Conservation (phyloP, 1,140 invertebrate species). For the Leguminivora glycinivorella region DNA sequence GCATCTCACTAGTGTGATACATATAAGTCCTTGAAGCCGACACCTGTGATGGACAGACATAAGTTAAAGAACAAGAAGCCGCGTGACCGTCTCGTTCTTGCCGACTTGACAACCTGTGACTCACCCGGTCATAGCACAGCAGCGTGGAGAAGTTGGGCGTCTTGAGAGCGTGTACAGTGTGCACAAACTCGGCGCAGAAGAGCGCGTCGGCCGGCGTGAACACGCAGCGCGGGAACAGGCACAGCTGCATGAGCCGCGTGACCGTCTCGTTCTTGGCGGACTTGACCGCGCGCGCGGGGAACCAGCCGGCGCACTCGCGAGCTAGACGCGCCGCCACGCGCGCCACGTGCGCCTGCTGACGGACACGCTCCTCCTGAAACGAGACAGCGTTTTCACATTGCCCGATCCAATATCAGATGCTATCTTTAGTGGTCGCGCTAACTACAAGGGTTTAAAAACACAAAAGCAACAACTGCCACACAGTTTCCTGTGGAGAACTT, state of each 20-base stretch:
- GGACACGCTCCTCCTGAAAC: conserved; percentile 90
- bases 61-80: no score
- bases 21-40: no score
- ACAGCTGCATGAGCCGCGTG: conserved; percentile 97
- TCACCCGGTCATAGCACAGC: conserved; percentile 97
- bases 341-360: conserved; percentile 96
- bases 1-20: no score
- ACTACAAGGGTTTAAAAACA: no score
- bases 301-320: conserved; percentile 96
- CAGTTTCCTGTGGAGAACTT: no score
- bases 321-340: conserved; percentile 84
- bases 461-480: no score
- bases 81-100: no score
- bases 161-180: conserved; percentile 95
- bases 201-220: conserved; percentile 96
- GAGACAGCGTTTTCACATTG: no score
- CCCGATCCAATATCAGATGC: no score
- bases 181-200: conserved; percentile 98
- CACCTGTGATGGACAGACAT: no score
- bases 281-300: conserved; percentile 90
- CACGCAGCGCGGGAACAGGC: conserved; percentile 96
- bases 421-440: no score
- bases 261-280: conserved; percentile 97
- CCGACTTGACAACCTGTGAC: no score
- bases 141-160: conserved; percentile 98